Base-by-base conservation (phyloP, 2,113 vertebrate genomes). In the Oreocharis arfaki region DNA sequence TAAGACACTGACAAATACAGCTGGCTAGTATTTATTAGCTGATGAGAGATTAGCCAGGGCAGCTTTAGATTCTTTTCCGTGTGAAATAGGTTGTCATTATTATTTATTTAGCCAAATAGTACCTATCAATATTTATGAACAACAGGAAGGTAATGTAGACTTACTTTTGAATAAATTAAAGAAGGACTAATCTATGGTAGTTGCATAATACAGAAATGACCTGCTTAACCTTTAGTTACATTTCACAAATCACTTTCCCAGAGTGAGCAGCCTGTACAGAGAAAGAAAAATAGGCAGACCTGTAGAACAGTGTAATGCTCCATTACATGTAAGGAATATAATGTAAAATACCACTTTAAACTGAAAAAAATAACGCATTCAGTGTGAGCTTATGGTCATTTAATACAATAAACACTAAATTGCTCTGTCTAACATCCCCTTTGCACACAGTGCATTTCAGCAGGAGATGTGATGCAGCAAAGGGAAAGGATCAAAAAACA, bases 61-160 rank as follows among this genome's bases (percentile, higher is more conserved):
- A 78, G 32, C 37, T 87, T 90, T 52, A 82, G 68, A 81, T 49
- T 22, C 8, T 70, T 94, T 94, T 64, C 53, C 52, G 75, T 70
- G 67, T n/a, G 21, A 93, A 89, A 91, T 35, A 77, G 37, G 65
- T 85, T 57, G 32, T 61, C 21, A 24, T 57, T 65, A 84, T 95
- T 76, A 93, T 46, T 91, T 89, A 91, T 85, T 94, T 91, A 91
- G 27, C 39, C 35, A 85, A 73, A 94, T 46, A 79, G 30, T 39
- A 77, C 1, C 50, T 39, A 95, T 84, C 63, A 89, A 82, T 94
- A 84, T 93, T 94, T 83, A 91, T 69, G 55, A 90, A 57, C 80
- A 70, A 73, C 78, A 86, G 74, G 55, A 85, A 95, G 67, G 59
- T n/a, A 94, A 79, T 28, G 27, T 9, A 83, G 42, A 47, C 42